These are phyloP conservation scores for Oreocharis arfaki DNA, from an alignment of 2,113 vertebrate species.

Conservation along the genomic window DNA sequence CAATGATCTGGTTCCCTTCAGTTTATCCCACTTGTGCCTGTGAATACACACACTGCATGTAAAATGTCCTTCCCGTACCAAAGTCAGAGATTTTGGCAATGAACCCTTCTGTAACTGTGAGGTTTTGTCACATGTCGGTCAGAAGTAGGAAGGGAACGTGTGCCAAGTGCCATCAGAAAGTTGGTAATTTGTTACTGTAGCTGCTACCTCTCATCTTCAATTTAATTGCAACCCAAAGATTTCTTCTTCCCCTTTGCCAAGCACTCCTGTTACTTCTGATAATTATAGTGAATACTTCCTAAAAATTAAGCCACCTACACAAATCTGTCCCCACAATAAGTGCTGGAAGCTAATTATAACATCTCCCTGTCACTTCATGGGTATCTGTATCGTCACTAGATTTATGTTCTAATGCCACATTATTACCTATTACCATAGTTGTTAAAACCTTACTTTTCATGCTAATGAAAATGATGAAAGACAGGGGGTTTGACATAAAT, in stretches of 20 bases:
- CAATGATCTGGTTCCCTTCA: background rate
- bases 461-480: slow-evolving; percentile 64
- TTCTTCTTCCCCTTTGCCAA: background rate
- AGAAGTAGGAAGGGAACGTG: background rate
- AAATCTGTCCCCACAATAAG: slow-evolving; percentile 42
- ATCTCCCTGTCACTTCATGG: background rate
- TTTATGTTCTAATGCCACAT: slow-evolving; percentile 47
- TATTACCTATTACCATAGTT: slow-evolving; percentile 55
- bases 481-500: slow-evolving; percentile 53
- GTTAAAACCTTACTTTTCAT: slow-evolving; percentile 61
- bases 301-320: slow-evolving; percentile 26
- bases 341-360: slow-evolving; percentile 7
- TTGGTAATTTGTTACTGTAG: background rate
- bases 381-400: slow-evolving; percentile 12
- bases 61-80: background rate
- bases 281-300: background rate
- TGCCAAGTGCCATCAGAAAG: background rate
- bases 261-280: background rate
- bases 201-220: background rate
- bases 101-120: background rate
- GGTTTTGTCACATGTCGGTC: background rate
- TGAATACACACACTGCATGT: background rate
- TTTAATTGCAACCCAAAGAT: background rate
- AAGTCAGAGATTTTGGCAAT: background rate
- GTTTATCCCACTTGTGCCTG: background rate